Evolutionary conservation across 2,797 vertebrate species (phyloP).

Genomic region (Cryptoprocta ferox): DNA sequence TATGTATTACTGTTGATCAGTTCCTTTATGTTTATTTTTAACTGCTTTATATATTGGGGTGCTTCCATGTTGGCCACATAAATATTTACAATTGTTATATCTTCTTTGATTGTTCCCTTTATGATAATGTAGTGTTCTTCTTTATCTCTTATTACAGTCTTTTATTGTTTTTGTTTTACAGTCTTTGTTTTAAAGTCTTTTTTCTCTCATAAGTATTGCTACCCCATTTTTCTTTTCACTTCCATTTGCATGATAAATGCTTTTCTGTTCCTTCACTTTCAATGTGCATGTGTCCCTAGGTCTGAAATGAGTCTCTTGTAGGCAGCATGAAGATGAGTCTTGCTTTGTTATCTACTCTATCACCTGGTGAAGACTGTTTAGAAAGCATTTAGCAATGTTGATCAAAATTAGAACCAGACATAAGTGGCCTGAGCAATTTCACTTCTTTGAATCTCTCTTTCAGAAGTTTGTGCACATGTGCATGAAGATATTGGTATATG

Average conservation of each 20-base stretch:
- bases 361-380: neutral
- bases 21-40: neutral
- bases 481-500: neutral
- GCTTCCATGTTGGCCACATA: neutral
- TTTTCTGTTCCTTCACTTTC: neutral
- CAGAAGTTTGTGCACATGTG: neutral
- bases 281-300: neutral
- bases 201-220: neutral
- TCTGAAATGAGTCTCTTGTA: neutral
- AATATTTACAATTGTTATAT: neutral
- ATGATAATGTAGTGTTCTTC: neutral
- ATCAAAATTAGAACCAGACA: neutral
- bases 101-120: neutral
- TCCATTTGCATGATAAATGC: neutral
- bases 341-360: neutral
- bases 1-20: neutral
- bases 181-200: neutral
- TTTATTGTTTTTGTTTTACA: neutral
- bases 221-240: neutral
- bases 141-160: neutral
- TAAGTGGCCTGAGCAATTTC: neutral
- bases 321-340: neutral
- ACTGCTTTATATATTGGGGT: neutral
- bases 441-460: neutral
- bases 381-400: neutral